Evolutionary conservation across 1,140 invertebrate species (phyloP).

Genomic region (Papilio helenus): DNA sequence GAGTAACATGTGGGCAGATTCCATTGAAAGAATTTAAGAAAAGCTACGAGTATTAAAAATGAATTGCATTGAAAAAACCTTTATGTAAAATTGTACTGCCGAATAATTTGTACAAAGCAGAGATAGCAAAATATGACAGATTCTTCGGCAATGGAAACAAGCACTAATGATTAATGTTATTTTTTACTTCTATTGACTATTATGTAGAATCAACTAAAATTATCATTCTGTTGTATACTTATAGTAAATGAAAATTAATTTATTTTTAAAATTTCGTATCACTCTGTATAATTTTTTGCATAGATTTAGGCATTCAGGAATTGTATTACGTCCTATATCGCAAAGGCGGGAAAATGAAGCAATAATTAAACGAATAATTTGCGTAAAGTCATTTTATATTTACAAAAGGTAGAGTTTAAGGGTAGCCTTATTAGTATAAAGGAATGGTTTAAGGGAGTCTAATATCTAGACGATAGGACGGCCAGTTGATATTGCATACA

Average conservation of each 20-base stretch:
- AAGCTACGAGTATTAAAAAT: too few relatives aligned
- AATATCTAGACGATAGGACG: slow-evolving; percentile 76
- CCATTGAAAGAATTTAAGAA: too few relatives aligned
- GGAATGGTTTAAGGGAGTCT: slow-evolving; percentile 64
- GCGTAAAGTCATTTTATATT: slow-evolving; percentile 58
- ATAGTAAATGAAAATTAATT: background rate
- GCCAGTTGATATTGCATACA: slow-evolving; percentile 75
- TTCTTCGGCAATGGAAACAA: too few relatives aligned
- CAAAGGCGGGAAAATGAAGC: slow-evolving; percentile 43
- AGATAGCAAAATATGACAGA: too few relatives aligned
- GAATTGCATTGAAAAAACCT: background rate
- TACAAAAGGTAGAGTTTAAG: slow-evolving; percentile 71
- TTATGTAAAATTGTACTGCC: background rate
- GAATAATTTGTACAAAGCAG: too few relatives aligned
- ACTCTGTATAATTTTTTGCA: background rate
- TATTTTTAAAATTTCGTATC: background rate
- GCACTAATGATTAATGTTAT: too few relatives aligned
- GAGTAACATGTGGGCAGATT: too few relatives aligned
- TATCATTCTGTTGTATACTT: background rate
- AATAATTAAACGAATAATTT: slow-evolving; percentile 56
- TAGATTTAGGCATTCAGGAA: background rate
- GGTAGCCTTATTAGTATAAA: slow-evolving; percentile 81
- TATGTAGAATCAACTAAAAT: background rate
- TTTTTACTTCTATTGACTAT: too few relatives aligned
- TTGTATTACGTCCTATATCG: slow-evolving; percentile 23